Percentiles rank a stretch among this genome's conserved stretches.
Conservation (phyloP, 2,113 vertebrate genomes). For the Pandion haliaetus region DNA sequence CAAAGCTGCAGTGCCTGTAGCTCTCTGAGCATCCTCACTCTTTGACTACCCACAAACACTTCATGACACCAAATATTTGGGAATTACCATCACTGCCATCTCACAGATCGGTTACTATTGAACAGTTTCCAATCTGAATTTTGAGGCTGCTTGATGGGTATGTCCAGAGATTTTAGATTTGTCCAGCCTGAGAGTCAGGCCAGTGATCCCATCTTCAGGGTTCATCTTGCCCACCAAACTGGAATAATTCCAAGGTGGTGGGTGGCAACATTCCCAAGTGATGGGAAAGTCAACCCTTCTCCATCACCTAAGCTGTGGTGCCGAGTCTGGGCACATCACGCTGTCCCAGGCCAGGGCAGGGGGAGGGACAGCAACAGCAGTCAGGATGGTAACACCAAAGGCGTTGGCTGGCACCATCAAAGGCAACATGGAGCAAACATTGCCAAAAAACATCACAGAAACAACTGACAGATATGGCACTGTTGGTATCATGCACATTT, state of each 20-base stretch:
- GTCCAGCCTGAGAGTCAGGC: not conserved
- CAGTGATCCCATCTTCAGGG: not conserved
- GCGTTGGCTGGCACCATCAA: not conserved
- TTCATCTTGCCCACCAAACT: not conserved
- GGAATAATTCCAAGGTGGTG: not conserved
- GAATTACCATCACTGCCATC: not conserved
- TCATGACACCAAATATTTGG: not conserved
- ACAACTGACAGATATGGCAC: not conserved
- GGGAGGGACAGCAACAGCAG: fast-evolving
- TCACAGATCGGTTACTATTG: not conserved
- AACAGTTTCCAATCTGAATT: not conserved
- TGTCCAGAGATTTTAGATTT: not conserved
- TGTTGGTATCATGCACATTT: fast-evolving
- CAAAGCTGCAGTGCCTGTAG: not conserved
- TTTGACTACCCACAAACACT: not conserved
- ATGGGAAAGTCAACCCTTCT: not conserved
- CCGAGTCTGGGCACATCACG: fast-evolving
- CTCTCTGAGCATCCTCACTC: not conserved
- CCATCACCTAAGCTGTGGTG: not conserved
- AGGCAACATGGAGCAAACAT: not conserved
- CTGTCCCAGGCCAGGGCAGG: not conserved
- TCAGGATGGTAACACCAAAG: not conserved
- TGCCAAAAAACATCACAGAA: not conserved
- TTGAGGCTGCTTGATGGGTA: not conserved
- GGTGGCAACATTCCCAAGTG: fast-evolving